Evolutionary conservation across 2,888 invertebrate species (phyloP), one percentile per base, ranked within the genome.

Genomic region (Ectemnius lituratus): DNA sequence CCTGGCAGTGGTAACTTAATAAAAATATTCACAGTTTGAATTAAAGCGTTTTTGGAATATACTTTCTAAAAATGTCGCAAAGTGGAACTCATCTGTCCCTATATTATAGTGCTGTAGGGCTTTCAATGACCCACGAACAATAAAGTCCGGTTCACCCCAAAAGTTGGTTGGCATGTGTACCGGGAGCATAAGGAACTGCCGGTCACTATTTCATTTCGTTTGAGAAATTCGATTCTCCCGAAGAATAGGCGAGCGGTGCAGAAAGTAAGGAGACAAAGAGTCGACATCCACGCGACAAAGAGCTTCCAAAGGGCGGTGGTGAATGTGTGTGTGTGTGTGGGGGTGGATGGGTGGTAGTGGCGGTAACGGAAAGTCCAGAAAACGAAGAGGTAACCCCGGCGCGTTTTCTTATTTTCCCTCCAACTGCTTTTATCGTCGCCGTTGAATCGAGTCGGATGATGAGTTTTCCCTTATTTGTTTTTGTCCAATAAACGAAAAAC

Each of bases 391-490:
- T 46, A 47, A 49, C 64, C 69, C 69, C 64, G 74, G 70, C 73
- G 67, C 73, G 76, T 76, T 84, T 75, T 78, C 79, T 86, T 81
- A 84, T 87, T 84, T 84, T 37, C 37, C 78, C 80, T 73, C 68
- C 80, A 73, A 76, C 76, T 79, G 73, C 84, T 82, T 87, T 85
- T 85, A 87, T 87, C 79, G 80, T 67, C 66, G 72, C 46, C 77
- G 75, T 75, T 76, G 82, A 81, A 82, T 80, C 74, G 72, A 67
- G 67, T 62, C 76, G 73, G 80, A 85, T 84, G 80, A 86, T 82
- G 86, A 84, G 84, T 82, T 83, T 81, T 80, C 76, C 80, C 82
- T 84, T 81, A 86, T 86, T 86, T 86, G 80, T 84, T 81, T 83
- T 80, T 80, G 70, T 82, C 81, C 86, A 80, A 84, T 84, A 81